Conservation (phyloP, 2,797 vertebrate species). For the Poecilia picta region DNA sequence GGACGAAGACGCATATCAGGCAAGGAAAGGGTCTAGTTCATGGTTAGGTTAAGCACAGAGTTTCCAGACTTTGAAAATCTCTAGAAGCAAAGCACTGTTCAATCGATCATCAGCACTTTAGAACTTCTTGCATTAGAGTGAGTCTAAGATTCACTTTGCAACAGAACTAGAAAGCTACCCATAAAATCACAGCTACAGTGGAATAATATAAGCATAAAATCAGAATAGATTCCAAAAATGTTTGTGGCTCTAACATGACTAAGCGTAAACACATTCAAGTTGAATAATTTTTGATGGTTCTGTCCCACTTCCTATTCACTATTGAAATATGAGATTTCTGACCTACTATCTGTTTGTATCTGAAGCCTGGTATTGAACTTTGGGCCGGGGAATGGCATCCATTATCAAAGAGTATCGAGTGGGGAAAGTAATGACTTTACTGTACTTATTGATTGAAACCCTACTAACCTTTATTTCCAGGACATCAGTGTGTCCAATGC, state of each 20-base stretch:
- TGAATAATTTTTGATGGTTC: not conserved
- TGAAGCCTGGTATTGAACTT: slow-evolving; percentile 46
- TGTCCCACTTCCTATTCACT: not conserved
- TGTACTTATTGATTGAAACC: slow-evolving; percentile 64
- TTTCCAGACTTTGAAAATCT: not conserved
- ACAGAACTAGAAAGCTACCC: not conserved
- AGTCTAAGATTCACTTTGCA: not conserved
- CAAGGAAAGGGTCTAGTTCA: not conserved
- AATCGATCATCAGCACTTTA: not conserved
- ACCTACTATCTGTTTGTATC: slow-evolving; percentile 39
- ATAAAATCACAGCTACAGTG: not conserved
- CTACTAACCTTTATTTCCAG: slow-evolving; percentile 64
- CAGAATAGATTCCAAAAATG: not conserved
- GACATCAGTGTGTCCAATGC: slow-evolving; percentile 41
- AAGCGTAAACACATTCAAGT: not conserved
- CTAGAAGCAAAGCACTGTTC: not conserved
- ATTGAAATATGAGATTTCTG: slow-evolving; percentile 24
- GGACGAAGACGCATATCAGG: not conserved
- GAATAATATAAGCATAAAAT: not conserved
- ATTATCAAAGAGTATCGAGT: slow-evolving; percentile 59
- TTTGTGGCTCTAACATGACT: not conserved
- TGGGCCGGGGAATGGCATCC: slow-evolving; percentile 42
- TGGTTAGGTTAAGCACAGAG: not conserved
- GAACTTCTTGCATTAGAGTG: not conserved
- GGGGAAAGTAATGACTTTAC: slow-evolving; percentile 61